Conservation (phyloP, 2,113 vertebrate genomes). For the Hyperoodon ampullatus region DNA sequence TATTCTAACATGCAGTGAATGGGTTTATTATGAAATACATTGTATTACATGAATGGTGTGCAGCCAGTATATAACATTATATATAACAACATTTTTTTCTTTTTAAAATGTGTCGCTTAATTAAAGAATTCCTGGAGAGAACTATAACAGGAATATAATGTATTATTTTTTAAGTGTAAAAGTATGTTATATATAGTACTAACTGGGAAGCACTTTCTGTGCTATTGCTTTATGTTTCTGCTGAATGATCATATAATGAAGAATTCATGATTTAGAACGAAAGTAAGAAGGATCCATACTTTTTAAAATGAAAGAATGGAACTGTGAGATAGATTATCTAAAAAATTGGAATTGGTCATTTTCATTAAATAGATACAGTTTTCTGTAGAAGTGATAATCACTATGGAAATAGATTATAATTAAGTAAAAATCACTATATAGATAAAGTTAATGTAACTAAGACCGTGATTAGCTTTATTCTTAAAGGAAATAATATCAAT, state of each 20-base stretch:
- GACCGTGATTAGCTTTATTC: neutral
- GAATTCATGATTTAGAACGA: neutral
- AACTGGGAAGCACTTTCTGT: neutral
- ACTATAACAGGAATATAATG: neutral
- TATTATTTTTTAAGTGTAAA: neutral
- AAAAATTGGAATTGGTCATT: neutral
- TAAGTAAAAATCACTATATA: conserved; percentile 21
- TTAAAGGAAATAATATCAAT: neutral
- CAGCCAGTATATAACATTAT: neutral
- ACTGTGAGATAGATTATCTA: neutral
- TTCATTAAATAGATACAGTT: neutral
- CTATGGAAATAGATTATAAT: neutral
- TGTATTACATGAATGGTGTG: neutral
- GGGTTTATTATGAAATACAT: neutral
- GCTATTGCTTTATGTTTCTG: neutral
- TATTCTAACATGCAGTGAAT: neutral
- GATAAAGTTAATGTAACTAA: neutral
- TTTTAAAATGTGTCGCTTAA: neutral
- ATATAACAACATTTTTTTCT: neutral
- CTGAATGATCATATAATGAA: neutral
- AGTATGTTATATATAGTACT: neutral
- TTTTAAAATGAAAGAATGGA: neutral
- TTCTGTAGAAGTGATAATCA: neutral
- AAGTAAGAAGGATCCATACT: neutral
- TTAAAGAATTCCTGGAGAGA: neutral